Evolutionary conservation across 2,797 vertebrate genomes (phyloP).

Genomic region (Pelobates cultripes): DNA sequence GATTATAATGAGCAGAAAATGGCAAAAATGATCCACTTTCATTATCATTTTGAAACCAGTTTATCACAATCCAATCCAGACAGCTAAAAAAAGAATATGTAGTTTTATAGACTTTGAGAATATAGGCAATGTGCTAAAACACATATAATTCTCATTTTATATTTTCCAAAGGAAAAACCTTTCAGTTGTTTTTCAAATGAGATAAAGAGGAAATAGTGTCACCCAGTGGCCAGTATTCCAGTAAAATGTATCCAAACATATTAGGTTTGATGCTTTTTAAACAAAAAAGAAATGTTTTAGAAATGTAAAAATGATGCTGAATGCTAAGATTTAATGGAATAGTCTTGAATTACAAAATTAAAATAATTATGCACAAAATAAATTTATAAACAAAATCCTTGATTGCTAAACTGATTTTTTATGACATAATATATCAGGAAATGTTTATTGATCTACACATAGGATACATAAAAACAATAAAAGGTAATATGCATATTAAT

Average conservation of each 20-base stretch:
- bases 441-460: too few species aligned
- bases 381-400: too few species aligned
- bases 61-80: conserved; percentile 37
- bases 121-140: conserved; percentile 8
- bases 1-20: conserved; percentile 74
- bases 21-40: conserved; percentile 68
- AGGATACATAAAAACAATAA: too few species aligned
- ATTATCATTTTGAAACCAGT: conserved; percentile 48
- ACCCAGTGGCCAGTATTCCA: conserved; percentile 64
- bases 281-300: too few species aligned
- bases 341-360: not conserved
- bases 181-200: not conserved
- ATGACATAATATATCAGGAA: too few species aligned
- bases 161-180: not conserved
- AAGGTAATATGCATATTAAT: too few species aligned
- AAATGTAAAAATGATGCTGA: not conserved
- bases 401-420: too few species aligned
- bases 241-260: not conserved
- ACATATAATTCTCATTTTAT: conserved; percentile 26
- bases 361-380: not conserved
- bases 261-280: too few species aligned
- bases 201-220: conserved; percentile 69
- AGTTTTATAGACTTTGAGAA: conserved; percentile 15
- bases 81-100: conserved; percentile 44
- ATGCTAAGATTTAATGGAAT: not conserved